Evolutionary conservation across 2,113 vertebrate species (phyloP).

Genomic region (Prinia subflava): DNA sequence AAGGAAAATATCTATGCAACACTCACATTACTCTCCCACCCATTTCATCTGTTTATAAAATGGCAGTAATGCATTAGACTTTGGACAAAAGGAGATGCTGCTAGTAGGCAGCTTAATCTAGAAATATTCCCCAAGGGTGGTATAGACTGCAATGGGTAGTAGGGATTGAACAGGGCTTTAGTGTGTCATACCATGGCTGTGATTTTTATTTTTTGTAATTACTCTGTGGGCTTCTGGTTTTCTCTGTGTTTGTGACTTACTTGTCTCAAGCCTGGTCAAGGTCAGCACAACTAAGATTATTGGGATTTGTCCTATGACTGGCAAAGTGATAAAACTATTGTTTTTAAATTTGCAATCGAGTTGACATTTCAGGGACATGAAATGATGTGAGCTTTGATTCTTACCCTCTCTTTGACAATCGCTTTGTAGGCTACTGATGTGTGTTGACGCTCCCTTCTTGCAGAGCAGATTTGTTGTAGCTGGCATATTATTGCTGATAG

Average conservation of each 20-base stretch:
- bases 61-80: not conserved
- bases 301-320: not conserved
- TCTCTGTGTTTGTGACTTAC: not conserved
- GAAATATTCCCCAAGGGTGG: not conserved
- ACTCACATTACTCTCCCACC: not conserved
- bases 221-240: not conserved
- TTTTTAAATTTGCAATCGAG: conserved; percentile 7
- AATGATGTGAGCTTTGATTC: not conserved
- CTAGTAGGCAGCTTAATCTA: not conserved
- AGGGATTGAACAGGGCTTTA: not conserved
- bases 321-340: conserved; percentile 11
- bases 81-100: not conserved
- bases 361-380: conserved; percentile 33
- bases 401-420: too few relatives aligned
- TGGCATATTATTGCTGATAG: not conserved
- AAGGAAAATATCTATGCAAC: not conserved
- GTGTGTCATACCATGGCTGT: not conserved
- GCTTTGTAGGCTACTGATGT: not conserved
- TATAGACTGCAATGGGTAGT: not conserved
- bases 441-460: not conserved
- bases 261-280: not conserved
- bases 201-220: conserved; percentile 7
- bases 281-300: not conserved
- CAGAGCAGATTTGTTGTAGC: not conserved
- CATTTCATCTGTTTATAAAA: not conserved